Evolutionary conservation across 2,113 vertebrate genomes (phyloP), one percentile per base, ranked within the genome.

Genomic region (Ginglymostoma cirratum): DNA sequence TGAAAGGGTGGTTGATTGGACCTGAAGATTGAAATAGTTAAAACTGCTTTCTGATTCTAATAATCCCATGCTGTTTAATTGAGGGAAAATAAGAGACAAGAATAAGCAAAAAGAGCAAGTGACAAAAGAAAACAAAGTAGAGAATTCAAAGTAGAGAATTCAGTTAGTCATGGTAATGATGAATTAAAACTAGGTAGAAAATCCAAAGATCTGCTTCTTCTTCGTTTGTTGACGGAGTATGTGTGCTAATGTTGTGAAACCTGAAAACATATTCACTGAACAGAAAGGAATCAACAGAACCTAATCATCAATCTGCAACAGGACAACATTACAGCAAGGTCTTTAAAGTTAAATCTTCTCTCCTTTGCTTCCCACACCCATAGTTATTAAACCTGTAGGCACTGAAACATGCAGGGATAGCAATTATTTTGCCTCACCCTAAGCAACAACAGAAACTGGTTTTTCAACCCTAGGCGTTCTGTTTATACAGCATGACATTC

Each of bases 361-460:
- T 42, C n/a, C 38, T 48, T 69, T 94, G 34, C 94, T 48, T 72
- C n/a, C 67, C 69, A 72, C 69, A 52, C 3, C 93, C 94, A 70
- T 2, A 6, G 66, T 92, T 66, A 27, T 72, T 52, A 72, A 94
- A 72, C 42, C 21, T 34, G 38, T 7, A 30, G 69, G 5, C 14
- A 95, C 67, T 48, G 42, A 95, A 52, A 66, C 0, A 12, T 67
- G 45, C 90, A 72, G 2, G 45, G 42, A 76, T 27, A 72, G 66
- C 42, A 95, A 72, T 95, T 72, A 95, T 95, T 30, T 52, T 95
- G 94, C 94, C 94, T 95, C 94, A 19, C 94, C 66, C 94, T 72
- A 2, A 10, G 8, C 17, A 45, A 76, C 66, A 38, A 30, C 94
- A 23, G 69, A 76, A 95, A 95, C 94, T 72, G 69, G 94, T 95